Conservation (phyloP, 2,888 invertebrate species). For the Drosophila mimetica region DNA sequence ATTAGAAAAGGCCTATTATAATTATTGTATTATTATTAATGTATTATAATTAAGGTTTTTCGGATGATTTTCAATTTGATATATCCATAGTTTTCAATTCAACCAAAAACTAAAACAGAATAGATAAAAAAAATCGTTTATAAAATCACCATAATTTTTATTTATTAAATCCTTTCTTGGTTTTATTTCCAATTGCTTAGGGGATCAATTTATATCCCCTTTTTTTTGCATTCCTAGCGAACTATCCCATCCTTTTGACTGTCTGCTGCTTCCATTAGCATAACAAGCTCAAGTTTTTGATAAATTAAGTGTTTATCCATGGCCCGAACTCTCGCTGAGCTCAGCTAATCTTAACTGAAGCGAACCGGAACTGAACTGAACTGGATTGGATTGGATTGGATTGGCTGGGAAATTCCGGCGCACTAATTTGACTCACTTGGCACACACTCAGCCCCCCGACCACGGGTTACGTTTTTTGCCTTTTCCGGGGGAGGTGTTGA, state of each 20-base stretch:
- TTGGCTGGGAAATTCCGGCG: constrained; percentile 21
- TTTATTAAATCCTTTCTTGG: too few species aligned
- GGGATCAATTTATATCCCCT: too few species aligned
- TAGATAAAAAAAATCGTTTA: too few species aligned
- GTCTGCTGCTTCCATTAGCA: constrained; percentile 70
- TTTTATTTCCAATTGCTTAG: too few species aligned
- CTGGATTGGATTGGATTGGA: constrained; percentile 2
- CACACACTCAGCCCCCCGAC: constrained; percentile 17
- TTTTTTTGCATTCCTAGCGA: constrained; percentile 37
- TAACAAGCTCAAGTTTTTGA: constrained; percentile 80
- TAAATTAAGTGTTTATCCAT: constrained; percentile 83
- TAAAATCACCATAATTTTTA: too few species aligned
- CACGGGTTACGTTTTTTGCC: constrained; percentile 15
- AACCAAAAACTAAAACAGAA: too few species aligned
- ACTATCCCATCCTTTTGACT: not conserved
- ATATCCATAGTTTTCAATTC: too few species aligned
- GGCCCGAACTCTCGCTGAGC: constrained; percentile 36
- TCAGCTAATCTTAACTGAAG: constrained; percentile 24
- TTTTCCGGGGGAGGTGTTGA: constrained; percentile 60
- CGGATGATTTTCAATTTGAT: too few species aligned
- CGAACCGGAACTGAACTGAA: constrained; percentile 1
- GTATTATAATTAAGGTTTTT: too few species aligned
- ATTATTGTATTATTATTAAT: too few species aligned
- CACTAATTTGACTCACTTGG: constrained; percentile 72
- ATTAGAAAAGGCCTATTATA: too few species aligned